Conservation (phyloP, 2,888 invertebrate species). For the Apamea anceps region DNA sequence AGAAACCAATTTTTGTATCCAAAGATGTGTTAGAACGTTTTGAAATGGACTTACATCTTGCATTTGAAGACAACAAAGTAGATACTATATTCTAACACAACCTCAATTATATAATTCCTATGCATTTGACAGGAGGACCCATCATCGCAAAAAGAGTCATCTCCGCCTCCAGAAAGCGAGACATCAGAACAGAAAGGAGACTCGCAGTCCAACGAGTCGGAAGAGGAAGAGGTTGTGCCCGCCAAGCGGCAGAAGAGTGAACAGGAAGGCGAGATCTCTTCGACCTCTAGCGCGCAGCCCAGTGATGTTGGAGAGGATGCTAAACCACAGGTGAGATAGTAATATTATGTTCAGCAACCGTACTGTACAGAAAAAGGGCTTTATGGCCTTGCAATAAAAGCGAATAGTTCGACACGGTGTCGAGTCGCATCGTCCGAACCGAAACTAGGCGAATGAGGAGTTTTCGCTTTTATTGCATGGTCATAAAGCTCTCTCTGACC, state of each 20-base stretch:
- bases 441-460: too few relatives aligned
- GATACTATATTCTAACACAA: neutral
- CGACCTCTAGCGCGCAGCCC: conserved; percentile 80
- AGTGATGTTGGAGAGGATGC: conserved; percentile 64
- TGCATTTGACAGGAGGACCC: conserved; percentile 76
- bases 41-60: neutral
- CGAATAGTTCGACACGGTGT: too few relatives aligned
- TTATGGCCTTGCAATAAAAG: too few relatives aligned
- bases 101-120: neutral
- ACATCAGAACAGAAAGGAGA: conserved; percentile 74
- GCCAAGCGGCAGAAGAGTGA: conserved; percentile 79
- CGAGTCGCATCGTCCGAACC: too few relatives aligned
- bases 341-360: neutral
- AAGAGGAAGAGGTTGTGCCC: conserved; percentile 70
- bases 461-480: too few relatives aligned
- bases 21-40: too few relatives aligned
- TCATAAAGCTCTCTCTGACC: too few relatives aligned
- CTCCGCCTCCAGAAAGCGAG: conserved; percentile 80
- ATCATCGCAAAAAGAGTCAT: conserved; percentile 73
- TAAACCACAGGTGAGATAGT: conserved; percentile 75
- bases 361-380: neutral
- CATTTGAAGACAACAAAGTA: neutral
- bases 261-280: conserved; percentile 83
- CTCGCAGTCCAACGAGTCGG: conserved; percentile 66
- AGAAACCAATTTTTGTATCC: too few relatives aligned